Percentiles rank a stretch among this genome's conserved stretches.
Conservation (phyloP, 2,113 vertebrate species). For the Gymnorhina tibicen region DNA sequence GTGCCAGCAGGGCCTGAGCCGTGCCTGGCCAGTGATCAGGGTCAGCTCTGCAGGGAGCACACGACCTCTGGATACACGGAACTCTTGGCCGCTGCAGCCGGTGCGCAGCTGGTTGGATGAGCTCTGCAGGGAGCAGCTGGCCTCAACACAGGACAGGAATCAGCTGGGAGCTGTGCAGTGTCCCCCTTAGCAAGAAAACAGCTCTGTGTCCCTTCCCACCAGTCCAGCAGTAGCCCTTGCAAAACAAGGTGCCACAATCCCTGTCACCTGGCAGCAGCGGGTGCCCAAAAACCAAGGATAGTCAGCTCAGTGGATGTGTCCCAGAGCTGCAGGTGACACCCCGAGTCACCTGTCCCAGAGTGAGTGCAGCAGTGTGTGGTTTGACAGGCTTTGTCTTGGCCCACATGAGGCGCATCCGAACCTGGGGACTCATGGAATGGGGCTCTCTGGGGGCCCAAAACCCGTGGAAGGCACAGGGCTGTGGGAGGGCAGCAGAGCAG, state of each 20-base stretch:
- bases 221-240: neutral
- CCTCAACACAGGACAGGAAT: neutral
- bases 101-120: neutral
- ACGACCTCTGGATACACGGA: neutral
- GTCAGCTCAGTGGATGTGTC: neutral
- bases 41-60: neutral
- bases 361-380: neutral
- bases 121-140: neutral
- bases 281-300: neutral
- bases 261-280: neutral
- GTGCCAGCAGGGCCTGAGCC: neutral
- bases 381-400: neutral
- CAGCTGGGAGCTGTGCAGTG: neutral
- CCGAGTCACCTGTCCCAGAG: rapidly evolving
- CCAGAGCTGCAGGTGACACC: neutral
- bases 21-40: neutral
- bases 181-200: neutral
- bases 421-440: neutral
- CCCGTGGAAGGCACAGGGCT: rapidly evolving
- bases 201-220: neutral
- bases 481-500: neutral
- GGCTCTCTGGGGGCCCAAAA: neutral
- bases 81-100: neutral
- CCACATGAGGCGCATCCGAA: neutral
- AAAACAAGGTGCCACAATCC: neutral